Evolutionary conservation across 2,113 vertebrate species (phyloP).

Genomic region (Sceloporus undulatus): DNA sequence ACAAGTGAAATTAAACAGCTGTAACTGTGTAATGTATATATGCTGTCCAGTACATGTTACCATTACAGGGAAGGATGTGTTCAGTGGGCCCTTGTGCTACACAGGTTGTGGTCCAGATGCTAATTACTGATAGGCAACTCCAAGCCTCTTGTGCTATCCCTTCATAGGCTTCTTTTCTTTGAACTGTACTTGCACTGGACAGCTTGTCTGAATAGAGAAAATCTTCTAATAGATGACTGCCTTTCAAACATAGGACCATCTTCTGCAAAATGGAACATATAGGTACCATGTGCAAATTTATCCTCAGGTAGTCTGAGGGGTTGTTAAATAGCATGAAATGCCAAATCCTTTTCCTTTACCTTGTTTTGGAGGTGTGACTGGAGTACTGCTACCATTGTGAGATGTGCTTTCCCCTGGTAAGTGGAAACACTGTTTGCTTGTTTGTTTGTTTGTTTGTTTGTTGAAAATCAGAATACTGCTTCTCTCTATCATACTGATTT

Average conservation of each 20-base stretch:
- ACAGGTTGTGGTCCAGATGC: background rate
- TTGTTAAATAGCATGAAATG: background rate
- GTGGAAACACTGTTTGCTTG: too few species aligned
- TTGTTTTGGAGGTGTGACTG: background rate
- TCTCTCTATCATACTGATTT: conserved; percentile 9
- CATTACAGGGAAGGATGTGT: background rate
- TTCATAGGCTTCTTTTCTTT: background rate
- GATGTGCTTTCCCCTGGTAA: background rate
- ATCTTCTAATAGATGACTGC: background rate
- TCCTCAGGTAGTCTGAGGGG: background rate
- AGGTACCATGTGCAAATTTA: background rate
- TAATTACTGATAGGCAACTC: background rate
- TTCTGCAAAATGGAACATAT: background rate
- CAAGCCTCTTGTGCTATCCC: background rate
- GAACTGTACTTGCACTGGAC: too few species aligned
- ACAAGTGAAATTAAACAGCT: too few species aligned
- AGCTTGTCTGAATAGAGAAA: background rate
- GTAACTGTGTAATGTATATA: too few species aligned
- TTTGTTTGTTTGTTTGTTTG: too few species aligned
- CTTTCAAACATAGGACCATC: background rate
- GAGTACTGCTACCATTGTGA: background rate
- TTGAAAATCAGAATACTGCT: conserved; percentile 9
- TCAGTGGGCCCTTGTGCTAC: background rate
- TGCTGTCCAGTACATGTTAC: background rate
- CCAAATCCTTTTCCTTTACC: background rate